phyloP scores from a whole-genome alignment of 2,888 invertebrate species.

The Pheosia gnoma region DNA sequence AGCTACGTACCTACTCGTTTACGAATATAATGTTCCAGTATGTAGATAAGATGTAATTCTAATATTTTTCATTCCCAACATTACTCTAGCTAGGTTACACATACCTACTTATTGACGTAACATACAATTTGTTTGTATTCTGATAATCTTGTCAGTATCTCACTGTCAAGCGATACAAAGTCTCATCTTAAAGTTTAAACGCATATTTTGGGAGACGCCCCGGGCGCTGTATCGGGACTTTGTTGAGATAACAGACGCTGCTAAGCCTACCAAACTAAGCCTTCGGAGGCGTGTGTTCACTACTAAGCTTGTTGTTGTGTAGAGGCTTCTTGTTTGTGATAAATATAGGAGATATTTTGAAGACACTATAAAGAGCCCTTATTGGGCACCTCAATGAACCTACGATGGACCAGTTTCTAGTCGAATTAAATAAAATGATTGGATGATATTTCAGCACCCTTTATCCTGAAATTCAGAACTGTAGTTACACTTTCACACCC shows the following conservation, averaged over 20 bases:
- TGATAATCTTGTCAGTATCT: constrained; percentile 48
- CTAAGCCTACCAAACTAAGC: constrained; percentile 63
- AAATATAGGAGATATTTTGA: background rate
- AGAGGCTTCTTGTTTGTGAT: constrained; percentile 17
- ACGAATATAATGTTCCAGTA: too few species aligned
- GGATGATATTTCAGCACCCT: too few species aligned
- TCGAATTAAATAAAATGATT: too few species aligned
- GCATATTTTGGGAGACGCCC: constrained; percentile 61
- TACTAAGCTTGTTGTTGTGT: constrained; percentile 42
- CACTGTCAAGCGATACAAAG: constrained; percentile 55
- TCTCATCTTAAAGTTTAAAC: constrained; percentile 35
- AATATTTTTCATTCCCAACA: background rate
- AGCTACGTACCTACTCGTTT: too few species aligned
- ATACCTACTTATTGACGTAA: constrained; percentile 14
- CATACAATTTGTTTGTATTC: constrained; percentile 9
- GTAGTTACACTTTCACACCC: too few species aligned
- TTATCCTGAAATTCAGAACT: too few species aligned
- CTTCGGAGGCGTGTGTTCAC: constrained; percentile 40
- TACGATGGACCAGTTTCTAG: too few species aligned
- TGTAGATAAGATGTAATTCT: background rate
- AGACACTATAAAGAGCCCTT: background rate
- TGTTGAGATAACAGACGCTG: constrained; percentile 63
- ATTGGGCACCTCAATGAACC: too few species aligned
- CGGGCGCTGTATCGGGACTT: constrained; percentile 64
- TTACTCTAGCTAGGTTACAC: background rate